These are phyloP conservation scores for Pelvicachromis taeniatus DNA, from an alignment of 2,113 vertebrate genomes.

Conservation along the genomic window DNA sequence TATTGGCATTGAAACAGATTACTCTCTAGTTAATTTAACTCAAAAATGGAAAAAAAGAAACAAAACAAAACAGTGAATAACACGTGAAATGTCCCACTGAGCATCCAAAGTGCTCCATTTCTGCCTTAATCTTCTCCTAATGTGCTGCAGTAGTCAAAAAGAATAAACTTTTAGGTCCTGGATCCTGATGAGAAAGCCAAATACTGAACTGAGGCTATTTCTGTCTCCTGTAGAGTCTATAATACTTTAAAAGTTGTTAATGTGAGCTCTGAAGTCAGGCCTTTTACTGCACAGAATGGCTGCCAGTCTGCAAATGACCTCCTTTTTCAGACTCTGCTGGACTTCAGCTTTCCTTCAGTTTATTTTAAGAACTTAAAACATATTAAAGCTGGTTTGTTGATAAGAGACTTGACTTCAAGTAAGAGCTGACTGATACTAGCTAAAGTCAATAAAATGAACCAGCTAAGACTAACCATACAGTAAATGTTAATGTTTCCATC, in stretches of 20 bases:
- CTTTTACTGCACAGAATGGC: neutral
- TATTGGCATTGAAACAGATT: neutral
- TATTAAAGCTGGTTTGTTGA: neutral
- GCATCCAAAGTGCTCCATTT: neutral
- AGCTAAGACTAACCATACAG: neutral
- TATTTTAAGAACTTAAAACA: neutral
- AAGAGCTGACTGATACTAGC: neutral
- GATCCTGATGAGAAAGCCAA: constrained; percentile 29
- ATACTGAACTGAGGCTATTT: constrained; percentile 36
- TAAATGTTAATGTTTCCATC: neutral
- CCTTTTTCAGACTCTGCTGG: neutral
- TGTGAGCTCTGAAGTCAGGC: constrained; percentile 3
- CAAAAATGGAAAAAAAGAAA: neutral
- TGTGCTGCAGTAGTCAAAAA: neutral
- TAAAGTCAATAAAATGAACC: neutral
- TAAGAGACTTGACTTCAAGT: neutral
- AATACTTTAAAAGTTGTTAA: constrained; percentile 19
- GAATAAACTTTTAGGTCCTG: constrained; percentile 11
- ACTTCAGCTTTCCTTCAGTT: neutral
- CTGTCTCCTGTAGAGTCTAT: constrained; percentile 30
- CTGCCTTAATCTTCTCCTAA: neutral
- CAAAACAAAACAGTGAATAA: neutral
- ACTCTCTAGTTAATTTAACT: neutral
- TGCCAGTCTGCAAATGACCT: constrained; percentile 34
- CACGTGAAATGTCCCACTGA: neutral